phyloP scores from a whole-genome alignment of 2,797 vertebrate genomes.

The Protosalanx chinensis region DNA sequence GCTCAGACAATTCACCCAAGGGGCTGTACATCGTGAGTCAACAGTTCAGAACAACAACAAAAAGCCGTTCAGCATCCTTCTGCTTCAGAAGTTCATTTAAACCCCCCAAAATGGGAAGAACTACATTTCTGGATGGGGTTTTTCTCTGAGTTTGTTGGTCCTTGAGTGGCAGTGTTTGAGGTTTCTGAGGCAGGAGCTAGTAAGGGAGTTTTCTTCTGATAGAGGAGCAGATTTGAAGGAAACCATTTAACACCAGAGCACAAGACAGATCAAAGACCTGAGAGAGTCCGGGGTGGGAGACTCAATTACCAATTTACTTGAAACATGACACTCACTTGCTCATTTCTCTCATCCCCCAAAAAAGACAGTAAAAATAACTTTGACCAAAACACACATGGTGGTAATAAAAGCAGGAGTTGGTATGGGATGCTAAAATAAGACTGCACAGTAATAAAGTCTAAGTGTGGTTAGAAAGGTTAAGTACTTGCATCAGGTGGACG shows the following conservation, averaged over 20 bases:
- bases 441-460: slow-evolving; percentile 42
- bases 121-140: neutral
- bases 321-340: slow-evolving; percentile 49
- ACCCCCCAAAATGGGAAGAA: too few relatives aligned
- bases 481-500: slow-evolving; percentile 45
- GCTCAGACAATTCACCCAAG: neutral
- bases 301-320: slow-evolving; percentile 63
- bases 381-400: slow-evolving; percentile 37
- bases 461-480: slow-evolving; percentile 57
- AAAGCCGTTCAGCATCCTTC: neutral
- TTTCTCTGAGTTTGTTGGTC: slow-evolving; percentile 29
- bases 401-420: slow-evolving; percentile 15
- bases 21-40: neutral
- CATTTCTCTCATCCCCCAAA: slow-evolving; percentile 35
- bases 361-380: slow-evolving; percentile 41
- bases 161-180: slow-evolving; percentile 33
- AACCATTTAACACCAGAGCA: slow-evolving; percentile 58
- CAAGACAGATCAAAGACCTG: slow-evolving; percentile 63
- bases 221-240: slow-evolving; percentile 57
- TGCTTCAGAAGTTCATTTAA: neutral
- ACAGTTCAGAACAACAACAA: neutral
- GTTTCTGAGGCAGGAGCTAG: slow-evolving; percentile 51
- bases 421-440: slow-evolving; percentile 32
- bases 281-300: slow-evolving; percentile 28
- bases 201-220: slow-evolving; percentile 50